A percentile compares a stretch with the other conserved stretches of the same genome.
phyloP scores from a whole-genome alignment of 2,797 vertebrate species.

The Malacoraja senta region DNA sequence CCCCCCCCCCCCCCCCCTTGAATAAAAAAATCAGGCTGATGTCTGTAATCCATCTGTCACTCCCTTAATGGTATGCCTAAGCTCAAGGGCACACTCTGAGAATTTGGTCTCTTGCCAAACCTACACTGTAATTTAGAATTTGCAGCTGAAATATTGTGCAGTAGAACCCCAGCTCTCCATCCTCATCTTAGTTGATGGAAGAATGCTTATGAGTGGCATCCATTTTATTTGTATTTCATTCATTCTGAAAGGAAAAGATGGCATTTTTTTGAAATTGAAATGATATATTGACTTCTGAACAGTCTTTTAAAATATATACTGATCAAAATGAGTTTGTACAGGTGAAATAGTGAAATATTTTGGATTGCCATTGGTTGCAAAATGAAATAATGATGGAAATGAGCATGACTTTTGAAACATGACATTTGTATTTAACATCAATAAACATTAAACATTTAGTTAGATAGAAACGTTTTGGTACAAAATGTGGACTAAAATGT shows the following conservation, averaged over 20 bases:
- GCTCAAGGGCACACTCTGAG: not conserved
- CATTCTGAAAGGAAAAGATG: not conserved
- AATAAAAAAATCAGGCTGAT: not conserved
- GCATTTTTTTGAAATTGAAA: not conserved
- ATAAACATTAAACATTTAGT: not conserved
- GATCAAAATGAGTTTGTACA: not conserved
- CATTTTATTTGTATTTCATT: not conserved
- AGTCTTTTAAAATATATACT: not conserved
- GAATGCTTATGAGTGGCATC: not conserved
- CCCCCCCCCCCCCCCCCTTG: not conserved
- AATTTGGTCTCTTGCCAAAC: not conserved
- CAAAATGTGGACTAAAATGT: not conserved
- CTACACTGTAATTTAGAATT: not conserved
- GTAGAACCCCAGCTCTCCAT: not conserved
- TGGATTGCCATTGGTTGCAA: not conserved
- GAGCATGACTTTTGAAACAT: not conserved
- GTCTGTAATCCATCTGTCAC: conserved; percentile 7
- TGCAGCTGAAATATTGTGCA: conserved; percentile 11
- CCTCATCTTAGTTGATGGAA: not conserved
- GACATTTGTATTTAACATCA: not conserved
- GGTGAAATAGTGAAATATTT: not conserved
- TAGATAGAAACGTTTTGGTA: not conserved
- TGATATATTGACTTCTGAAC: not conserved
- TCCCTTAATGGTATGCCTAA: not conserved
- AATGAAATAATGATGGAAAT: conserved; percentile 11